Conservation (phyloP, 2,113 vertebrate species). For the Labeo rohita region DNA sequence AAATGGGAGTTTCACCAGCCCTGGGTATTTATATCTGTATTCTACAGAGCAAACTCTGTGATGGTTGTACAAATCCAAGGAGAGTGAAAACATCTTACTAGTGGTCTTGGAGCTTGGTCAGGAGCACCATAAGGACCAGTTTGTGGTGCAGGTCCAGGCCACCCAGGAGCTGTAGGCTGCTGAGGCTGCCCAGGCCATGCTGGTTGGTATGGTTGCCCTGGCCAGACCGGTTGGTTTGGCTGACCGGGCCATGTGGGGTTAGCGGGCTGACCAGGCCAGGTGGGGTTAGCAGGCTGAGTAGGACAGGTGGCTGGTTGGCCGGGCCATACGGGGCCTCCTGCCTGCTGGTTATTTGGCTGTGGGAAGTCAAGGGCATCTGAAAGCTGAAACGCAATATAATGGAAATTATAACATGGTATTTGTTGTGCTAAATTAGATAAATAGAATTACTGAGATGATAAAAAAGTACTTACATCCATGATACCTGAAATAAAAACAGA, state of each 20-base stretch:
- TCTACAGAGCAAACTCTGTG: neutral
- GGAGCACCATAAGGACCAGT: conserved; percentile 32
- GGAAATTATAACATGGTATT: neutral
- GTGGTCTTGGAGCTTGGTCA: neutral
- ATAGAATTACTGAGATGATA: conserved; percentile 1
- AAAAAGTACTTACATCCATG: conserved; percentile 61
- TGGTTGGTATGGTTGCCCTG: conserved; percentile 35
- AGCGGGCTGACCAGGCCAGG: conserved; percentile 27
- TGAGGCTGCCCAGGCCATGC: conserved; percentile 37
- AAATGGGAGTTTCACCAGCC: neutral
- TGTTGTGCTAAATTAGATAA: neutral
- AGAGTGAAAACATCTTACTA: conserved; percentile 48
- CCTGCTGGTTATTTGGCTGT: conserved; percentile 30
- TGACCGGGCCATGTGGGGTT: conserved; percentile 14
- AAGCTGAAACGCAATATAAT: conserved; percentile 40
- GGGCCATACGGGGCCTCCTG: conserved; percentile 47
- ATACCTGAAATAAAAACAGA: conserved; percentile 46
- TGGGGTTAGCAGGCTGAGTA: neutral
- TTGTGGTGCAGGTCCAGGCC: conserved; percentile 51
- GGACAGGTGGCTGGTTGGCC: conserved; percentile 45
- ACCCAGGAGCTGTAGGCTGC: conserved; percentile 41
- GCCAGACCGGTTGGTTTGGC: conserved; percentile 29
- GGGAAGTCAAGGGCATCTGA: conserved; percentile 54
- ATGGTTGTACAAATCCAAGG: neutral
- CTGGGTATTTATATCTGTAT: neutral